Evolutionary conservation across 1,140 invertebrate genomes (phyloP).

Genomic region (Gonioctena quinquepunctata): DNA sequence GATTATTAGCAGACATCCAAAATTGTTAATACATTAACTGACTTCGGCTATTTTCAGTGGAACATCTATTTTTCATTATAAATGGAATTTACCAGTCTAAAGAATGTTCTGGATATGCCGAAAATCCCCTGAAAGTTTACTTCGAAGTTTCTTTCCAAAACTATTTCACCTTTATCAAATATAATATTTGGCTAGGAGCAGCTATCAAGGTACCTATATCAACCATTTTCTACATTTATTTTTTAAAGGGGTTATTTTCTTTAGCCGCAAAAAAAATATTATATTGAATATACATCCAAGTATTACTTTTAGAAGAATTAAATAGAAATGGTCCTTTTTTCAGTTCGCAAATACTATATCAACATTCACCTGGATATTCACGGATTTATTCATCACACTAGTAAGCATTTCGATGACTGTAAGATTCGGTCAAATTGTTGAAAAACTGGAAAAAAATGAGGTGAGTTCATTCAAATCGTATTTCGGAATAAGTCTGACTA

Average conservation of each 20-base stretch:
- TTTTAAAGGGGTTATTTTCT: not conserved
- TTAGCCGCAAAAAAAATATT: too few species aligned
- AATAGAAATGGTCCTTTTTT: too few species aligned
- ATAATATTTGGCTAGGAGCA: slow-evolving; percentile 34
- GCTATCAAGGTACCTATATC: slow-evolving; percentile 35
- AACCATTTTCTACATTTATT: too few species aligned
- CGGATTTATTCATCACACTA: slow-evolving; percentile 68
- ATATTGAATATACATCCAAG: too few species aligned
- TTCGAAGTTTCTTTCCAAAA: slow-evolving; percentile 39
- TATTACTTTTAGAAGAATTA: too few species aligned
- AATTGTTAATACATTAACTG: not conserved
- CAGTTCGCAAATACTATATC: slow-evolving; percentile 63
- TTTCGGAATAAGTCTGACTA: too few species aligned
- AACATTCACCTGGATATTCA: slow-evolving; percentile 72
- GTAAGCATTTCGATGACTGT: slow-evolving; percentile 62
- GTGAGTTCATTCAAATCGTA: too few species aligned
- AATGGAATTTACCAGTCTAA: slow-evolving; percentile 26
- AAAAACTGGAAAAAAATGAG: slow-evolving; percentile 53
- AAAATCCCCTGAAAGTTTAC: slow-evolving; percentile 33
- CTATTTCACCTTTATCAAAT: slow-evolving; percentile 35
- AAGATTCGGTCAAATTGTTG: slow-evolving; percentile 65
- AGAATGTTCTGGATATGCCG: slow-evolving; percentile 27
- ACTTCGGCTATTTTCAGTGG: slow-evolving; percentile 33
- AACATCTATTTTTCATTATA: slow-evolving; percentile 41
- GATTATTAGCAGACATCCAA: too few species aligned